Percentiles rank a stretch among this genome's conserved stretches.
phyloP scores from a whole-genome alignment of 2,888 invertebrate species.

The Cheiracanthium punctorium region DNA sequence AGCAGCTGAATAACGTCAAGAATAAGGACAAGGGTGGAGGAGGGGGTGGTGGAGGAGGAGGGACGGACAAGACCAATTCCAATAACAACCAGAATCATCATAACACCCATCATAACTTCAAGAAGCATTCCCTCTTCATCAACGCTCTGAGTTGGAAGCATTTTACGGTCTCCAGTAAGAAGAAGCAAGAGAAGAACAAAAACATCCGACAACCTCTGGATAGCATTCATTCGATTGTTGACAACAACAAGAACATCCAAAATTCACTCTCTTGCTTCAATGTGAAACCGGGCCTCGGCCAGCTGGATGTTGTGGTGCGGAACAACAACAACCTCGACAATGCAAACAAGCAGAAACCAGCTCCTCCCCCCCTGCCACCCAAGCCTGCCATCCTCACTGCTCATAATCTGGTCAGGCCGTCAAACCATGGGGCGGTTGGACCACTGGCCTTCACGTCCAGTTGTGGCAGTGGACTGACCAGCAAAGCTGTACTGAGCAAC shows the following conservation, averaged over 20 bases:
- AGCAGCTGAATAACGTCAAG: constrained; percentile 89
- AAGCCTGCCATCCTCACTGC: constrained; percentile 69
- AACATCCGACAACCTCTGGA: constrained; percentile 79
- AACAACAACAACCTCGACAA: constrained; percentile 42
- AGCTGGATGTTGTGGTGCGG: constrained; percentile 74
- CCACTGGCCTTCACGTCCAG: constrained; percentile 47
- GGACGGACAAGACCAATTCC: not conserved
- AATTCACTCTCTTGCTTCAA: constrained; percentile 79
- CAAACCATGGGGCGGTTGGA: constrained; percentile 49
- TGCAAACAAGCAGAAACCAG: constrained; percentile 5
- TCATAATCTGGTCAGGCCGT: constrained; percentile 67
- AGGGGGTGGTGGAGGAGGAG: constrained; percentile 3
- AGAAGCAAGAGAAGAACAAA: constrained; percentile 80
- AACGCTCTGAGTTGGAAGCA: constrained; percentile 97
- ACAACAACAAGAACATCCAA: constrained; percentile 89
- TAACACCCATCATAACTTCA: constrained; percentile 75
- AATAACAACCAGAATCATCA: constrained; percentile 30
- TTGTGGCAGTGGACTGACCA: not conserved
- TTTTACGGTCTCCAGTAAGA: constrained; percentile 93
- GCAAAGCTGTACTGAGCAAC: not conserved
- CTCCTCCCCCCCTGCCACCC: constrained; percentile 64
- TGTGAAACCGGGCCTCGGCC: constrained; percentile 76
- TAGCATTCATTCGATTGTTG: constrained; percentile 83
- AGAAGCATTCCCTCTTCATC: constrained; percentile 95
- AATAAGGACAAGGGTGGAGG: constrained; percentile 44